These are phyloP conservation scores for Otus sunia DNA, from an alignment of 2,113 vertebrate species.

Conservation along the genomic window DNA sequence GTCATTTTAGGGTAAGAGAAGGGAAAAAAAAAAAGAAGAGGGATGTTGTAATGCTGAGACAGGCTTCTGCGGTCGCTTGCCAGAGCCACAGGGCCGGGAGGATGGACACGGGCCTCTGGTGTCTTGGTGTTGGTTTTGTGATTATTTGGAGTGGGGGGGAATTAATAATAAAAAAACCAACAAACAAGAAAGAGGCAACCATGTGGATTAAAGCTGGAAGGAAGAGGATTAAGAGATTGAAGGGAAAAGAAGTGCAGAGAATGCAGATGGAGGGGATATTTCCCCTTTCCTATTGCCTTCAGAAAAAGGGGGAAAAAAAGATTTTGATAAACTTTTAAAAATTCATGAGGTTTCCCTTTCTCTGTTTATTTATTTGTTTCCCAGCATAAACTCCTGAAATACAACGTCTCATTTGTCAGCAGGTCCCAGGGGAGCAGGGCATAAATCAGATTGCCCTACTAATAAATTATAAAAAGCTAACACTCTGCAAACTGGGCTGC, in stretches of 20 bases:
- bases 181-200: neutral
- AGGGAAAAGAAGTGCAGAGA: conserved; percentile 24
- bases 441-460: neutral
- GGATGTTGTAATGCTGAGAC: neutral
- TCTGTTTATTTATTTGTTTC: conserved; percentile 45
- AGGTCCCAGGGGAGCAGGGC: neutral
- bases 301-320: neutral
- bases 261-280: neutral
- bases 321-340: conserved; percentile 58
- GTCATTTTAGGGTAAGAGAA: neutral
- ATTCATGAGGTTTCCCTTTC: conserved; percentile 39
- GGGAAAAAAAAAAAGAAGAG: neutral
- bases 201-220: conserved; percentile 53
- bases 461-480: conserved; percentile 17
- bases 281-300: neutral
- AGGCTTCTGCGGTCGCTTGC: neutral
- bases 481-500: neutral
- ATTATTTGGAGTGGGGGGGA: neutral
- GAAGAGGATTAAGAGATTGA: conserved; percentile 71
- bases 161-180: neutral
- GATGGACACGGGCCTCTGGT: neutral
- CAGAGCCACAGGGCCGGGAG: accelerated
- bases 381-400: conserved; percentile 45
- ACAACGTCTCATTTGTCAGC: neutral
- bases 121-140: neutral